A percentile compares a stretch with the other conserved stretches of the same genome.
phyloP scores from a whole-genome alignment of 2,113 vertebrate genomes.

The Trichomycterus rosablanca region DNA sequence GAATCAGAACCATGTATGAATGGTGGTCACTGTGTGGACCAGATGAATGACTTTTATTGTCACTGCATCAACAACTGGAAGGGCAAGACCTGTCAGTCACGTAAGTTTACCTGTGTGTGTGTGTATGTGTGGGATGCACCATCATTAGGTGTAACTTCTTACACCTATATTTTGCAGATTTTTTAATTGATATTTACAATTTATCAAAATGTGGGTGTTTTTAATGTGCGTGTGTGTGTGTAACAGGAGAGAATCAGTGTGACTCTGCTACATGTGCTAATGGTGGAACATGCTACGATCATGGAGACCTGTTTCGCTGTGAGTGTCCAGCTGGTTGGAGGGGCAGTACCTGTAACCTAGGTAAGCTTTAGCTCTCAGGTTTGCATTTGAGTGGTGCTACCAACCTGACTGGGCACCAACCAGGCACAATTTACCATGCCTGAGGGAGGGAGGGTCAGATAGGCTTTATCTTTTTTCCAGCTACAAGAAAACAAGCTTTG shows the following conservation, averaged over 20 bases:
- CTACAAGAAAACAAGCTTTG: too few species aligned
- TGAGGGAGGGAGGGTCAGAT: too few species aligned
- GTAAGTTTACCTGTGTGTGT: constrained; percentile 64
- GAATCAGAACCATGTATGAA: constrained; percentile 84
- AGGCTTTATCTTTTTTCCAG: too few species aligned
- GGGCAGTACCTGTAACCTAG: constrained; percentile 85
- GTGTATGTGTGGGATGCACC: constrained; percentile 15
- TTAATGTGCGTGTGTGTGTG: constrained; percentile 29
- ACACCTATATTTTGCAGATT: too few species aligned
- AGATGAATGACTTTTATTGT: constrained; percentile 89
- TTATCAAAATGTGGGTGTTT: too few species aligned
- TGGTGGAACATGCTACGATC: constrained; percentile 86
- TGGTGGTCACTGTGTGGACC: constrained; percentile 79
- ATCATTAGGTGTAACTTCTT: too few species aligned
- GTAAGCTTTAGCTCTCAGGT: constrained; percentile 57
- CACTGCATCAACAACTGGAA: constrained; percentile 87
- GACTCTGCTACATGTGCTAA: constrained; percentile 87
- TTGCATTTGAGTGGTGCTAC: not conserved
- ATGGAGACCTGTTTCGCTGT: constrained; percentile 84
- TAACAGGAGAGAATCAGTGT: constrained; percentile 86
- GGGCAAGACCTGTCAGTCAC: constrained; percentile 91
- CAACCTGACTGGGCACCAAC: too few species aligned
- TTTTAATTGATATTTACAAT: too few species aligned
- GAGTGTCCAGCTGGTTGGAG: constrained; percentile 82
- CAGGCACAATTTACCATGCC: too few species aligned